A percentile compares a stretch with the other conserved stretches of the same genome.
These are phyloP conservation scores for Bicyclus anynana DNA, from an alignment of 1,140 invertebrate genomes.

Conservation along the genomic window DNA sequence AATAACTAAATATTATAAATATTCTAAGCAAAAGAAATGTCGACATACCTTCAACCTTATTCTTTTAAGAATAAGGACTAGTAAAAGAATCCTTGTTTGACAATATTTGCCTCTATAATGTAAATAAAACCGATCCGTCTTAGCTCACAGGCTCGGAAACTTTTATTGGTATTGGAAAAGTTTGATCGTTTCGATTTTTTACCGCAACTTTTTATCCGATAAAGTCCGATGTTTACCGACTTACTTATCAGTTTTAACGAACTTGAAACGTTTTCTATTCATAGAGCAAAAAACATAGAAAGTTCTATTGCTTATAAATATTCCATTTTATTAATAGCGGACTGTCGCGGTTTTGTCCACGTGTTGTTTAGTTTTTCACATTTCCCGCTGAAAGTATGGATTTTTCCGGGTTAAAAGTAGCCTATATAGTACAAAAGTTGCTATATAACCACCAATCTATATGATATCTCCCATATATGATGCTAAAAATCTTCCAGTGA, in stretches of 20 bases:
- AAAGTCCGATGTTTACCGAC: slow-evolving; percentile 13
- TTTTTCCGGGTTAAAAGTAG: no score
- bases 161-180: slow-evolving; percentile 27
- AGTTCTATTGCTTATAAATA: no score
- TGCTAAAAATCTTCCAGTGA: no score
- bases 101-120: slow-evolving; percentile 11
- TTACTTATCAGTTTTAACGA: slow-evolving; percentile 9
- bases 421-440: no score
- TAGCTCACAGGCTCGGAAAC: slow-evolving; percentile 1
- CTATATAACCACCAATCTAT: no score
- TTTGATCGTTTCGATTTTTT: slow-evolving; percentile 19
- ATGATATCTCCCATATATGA: no score
- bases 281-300: not conserved
- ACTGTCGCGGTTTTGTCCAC: no score
- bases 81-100: not conserved
- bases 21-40: not conserved
- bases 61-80: not conserved
- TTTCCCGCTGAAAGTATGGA: no score
- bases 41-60: not conserved
- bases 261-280: slow-evolving; percentile 1
- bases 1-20: no score
- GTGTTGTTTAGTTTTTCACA: no score
- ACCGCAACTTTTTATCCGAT: slow-evolving; percentile 15
- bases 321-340: no score
- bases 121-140: slow-evolving; percentile 19